A percentile compares a stretch with the other conserved stretches of the same genome.
Evolutionary conservation across 2,113 vertebrate genomes (phyloP).

Genomic region (Rhabdomys dilectus): DNA sequence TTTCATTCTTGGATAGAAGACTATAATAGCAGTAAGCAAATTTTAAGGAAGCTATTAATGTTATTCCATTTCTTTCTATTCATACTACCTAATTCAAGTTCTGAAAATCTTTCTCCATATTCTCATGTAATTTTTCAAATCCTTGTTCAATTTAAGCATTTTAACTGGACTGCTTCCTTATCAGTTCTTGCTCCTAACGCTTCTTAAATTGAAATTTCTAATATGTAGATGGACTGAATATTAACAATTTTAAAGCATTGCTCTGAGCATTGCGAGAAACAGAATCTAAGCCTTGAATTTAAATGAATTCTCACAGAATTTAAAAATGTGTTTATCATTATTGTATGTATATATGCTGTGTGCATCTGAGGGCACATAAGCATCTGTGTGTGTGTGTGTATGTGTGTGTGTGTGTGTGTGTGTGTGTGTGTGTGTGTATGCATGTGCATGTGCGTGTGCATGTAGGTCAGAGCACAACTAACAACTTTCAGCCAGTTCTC

Average conservation of each 20-base stretch:
- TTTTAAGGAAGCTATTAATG: background rate
- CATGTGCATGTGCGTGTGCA: too few species aligned
- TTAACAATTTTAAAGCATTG: constrained; percentile 29
- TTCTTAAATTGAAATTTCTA: constrained; percentile 54
- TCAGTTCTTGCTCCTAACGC: background rate
- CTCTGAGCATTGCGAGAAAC: background rate
- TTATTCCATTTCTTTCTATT: constrained; percentile 29
- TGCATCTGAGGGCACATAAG: fast-evolving
- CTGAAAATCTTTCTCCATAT: constrained; percentile 1
- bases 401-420: background rate
- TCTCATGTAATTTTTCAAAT: constrained; percentile 20
- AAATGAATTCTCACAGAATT: constrained; percentile 9
- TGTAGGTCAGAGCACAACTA: background rate
- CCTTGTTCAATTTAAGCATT: constrained; percentile 7
- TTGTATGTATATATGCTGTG: background rate
- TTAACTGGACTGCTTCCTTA: constrained; percentile 1
- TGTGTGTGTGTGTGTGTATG: too few species aligned
- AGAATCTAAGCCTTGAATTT: background rate
- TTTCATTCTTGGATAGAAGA: constrained; percentile 34
- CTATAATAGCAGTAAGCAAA: background rate
- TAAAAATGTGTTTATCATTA: background rate
- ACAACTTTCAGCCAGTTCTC: background rate
- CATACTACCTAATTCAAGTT: background rate
- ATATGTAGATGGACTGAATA: background rate
- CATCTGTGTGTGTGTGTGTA: background rate